phyloP scores from a whole-genome alignment of 2,797 vertebrate genomes.

The Galagoides demidoff region DNA sequence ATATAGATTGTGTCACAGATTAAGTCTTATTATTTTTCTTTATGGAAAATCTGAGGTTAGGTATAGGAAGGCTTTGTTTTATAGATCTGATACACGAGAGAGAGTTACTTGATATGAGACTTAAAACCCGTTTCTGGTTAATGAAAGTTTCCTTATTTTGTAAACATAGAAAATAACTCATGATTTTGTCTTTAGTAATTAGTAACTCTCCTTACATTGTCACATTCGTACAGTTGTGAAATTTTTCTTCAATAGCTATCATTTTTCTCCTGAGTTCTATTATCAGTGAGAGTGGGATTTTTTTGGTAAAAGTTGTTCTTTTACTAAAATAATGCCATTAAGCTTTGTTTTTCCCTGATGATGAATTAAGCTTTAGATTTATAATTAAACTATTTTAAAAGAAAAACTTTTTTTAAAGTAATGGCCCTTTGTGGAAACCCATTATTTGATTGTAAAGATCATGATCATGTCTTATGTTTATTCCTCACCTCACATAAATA shows the following conservation, averaged over 20 bases:
- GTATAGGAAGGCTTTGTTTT: background rate
- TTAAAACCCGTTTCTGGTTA: slow-evolving; percentile 20
- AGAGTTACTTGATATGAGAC: background rate
- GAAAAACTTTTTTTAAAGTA: background rate
- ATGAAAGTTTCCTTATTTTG: slow-evolving; percentile 5
- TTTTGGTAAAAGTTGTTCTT: background rate
- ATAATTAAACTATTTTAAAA: background rate
- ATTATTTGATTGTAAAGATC: background rate
- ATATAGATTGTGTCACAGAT: background rate
- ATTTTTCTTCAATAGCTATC: background rate
- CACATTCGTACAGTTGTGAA: background rate
- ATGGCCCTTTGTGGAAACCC: background rate
- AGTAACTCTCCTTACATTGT: background rate
- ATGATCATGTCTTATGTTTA: background rate
- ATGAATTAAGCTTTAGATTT: slow-evolving; percentile 30
- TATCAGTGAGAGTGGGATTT: background rate
- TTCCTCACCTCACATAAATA: background rate
- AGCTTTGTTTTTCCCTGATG: background rate
- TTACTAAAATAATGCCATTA: background rate
- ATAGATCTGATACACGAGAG: background rate
- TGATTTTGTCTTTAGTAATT: background rate
- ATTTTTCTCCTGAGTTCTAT: slow-evolving; percentile 7
- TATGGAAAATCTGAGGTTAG: slow-evolving; percentile 25
- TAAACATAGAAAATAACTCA: background rate
- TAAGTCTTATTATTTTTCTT: background rate